A percentile compares a stretch with the other conserved stretches of the same genome.
phyloP scores from a whole-genome alignment of 2,888 invertebrate species.

The Leptopterna dolabrata region DNA sequence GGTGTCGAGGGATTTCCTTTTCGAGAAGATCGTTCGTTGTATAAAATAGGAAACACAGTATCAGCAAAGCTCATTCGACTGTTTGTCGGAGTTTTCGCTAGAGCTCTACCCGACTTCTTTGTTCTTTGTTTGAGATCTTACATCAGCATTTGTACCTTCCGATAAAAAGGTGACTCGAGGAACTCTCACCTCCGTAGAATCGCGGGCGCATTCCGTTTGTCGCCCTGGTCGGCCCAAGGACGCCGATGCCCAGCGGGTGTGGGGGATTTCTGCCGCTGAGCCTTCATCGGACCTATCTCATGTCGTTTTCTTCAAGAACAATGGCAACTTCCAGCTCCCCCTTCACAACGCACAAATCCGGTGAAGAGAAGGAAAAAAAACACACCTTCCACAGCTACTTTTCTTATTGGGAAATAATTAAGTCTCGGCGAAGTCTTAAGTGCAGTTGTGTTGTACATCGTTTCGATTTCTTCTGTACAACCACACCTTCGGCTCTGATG shows the following conservation, averaged over 20 bases:
- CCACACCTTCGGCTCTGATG: constrained; percentile 21
- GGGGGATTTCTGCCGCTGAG: no score
- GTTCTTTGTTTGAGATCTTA: not conserved
- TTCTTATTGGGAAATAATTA: constrained; percentile 40
- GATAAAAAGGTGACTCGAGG: not conserved
- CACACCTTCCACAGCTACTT: not conserved
- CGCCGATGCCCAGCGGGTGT: not conserved
- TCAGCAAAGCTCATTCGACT: no score
- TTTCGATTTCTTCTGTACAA: constrained; percentile 29
- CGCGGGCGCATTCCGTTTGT: constrained; percentile 24
- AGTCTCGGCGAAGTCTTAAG: not conserved
- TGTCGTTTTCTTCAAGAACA: constrained; percentile 4
- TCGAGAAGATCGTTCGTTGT: no score
- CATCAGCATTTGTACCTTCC: not conserved
- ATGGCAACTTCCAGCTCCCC: not conserved
- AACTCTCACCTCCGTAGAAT: not conserved
- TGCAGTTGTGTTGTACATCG: constrained; percentile 37
- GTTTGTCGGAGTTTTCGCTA: no score
- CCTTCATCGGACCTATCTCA: not conserved
- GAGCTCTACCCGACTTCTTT: no score
- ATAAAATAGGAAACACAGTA: not conserved
- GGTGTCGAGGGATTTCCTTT: no score
- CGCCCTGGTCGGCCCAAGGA: not conserved
- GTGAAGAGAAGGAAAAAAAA: not conserved
- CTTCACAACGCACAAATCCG: not conserved